Evolutionary conservation across 37 sponge, comb jelly and placozoan genomes (phyloP).

Genomic region (Mnemiopsis leidyi): DNA sequence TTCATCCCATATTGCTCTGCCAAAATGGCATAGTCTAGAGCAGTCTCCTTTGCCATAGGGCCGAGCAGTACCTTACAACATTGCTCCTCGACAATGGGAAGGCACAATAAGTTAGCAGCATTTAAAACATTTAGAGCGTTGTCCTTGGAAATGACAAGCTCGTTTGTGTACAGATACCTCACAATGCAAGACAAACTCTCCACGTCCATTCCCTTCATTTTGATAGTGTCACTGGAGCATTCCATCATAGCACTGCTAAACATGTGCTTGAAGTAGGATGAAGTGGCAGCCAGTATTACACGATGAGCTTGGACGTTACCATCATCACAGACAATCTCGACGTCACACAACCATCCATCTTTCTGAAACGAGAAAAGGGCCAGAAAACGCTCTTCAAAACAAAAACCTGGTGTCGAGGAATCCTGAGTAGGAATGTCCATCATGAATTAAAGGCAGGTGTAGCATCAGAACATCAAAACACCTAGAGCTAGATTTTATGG

Average conservation of each 20-base stretch:
- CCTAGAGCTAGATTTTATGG: too few relatives aligned
- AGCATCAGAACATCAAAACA: too few relatives aligned
- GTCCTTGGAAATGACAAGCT: neutral
- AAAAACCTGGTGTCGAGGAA: neutral
- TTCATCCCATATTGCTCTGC: conserved; percentile 45
- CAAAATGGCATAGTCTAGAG: neutral
- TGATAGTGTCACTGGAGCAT: neutral
- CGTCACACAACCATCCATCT: conserved; percentile 43
- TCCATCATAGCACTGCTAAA: conserved; percentile 44
- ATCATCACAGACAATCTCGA: conserved; percentile 48
- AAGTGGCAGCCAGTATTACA: conserved; percentile 59
- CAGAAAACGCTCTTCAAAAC: conserved; percentile 38
- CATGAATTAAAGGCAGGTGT: too few relatives aligned
- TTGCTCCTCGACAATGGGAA: neutral
- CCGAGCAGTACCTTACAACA: conserved; percentile 41
- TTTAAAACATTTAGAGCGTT: neutral
- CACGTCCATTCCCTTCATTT: neutral
- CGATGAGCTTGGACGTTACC: conserved; percentile 24
- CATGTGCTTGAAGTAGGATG: conserved; percentile 54
- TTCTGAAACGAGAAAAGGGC: conserved; percentile 8
- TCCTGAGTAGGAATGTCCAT: too few relatives aligned
- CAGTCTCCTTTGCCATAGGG: neutral
- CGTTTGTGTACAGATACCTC: conserved; percentile 30
- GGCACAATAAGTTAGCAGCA: conserved; percentile 38
- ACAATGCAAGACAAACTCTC: neutral